Evolutionary conservation across 64 coral and sea anemone genomes (phyloP), one percentile per base, ranked within the genome.

Genomic region (Stichodactyla helianthus): DNA sequence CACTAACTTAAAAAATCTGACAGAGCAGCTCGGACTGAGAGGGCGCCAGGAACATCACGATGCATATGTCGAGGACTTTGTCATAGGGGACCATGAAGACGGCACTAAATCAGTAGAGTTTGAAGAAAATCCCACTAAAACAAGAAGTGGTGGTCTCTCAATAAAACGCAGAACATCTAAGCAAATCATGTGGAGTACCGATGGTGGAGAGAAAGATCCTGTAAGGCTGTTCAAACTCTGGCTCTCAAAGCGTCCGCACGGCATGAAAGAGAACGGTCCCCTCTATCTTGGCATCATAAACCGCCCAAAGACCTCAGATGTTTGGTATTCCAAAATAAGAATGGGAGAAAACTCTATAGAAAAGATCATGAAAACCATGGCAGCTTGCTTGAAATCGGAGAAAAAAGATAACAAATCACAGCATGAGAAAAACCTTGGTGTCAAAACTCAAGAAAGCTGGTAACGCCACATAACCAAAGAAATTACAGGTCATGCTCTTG

Each of bases 401-500:
- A 17, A 89, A 89, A 19, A 70, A 79, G 14, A 89, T 86, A 18
- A 89, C 62, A 18, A 92, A 92, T 52, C 85, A 87, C 15, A 82
- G 77, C 12, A 77, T 61, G 17, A 71, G 85, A 74, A 87, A 92
- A 77, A 61, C 90, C 4, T 10, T 59, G 6, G 79, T 87, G 6
- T n/a, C 12, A 4, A 91, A 89, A 62, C 81, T 89, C 0, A 89
- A 84, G 61, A 76, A 17, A 8, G 50, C 85, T 58, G 85, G 90
- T 63, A 79, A 92, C 83, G 70, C 61, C 26, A 93, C 51, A 56
- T 83, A 16, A 93, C 88, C 52, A 65, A 58, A 20, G 86, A 93
- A 84, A 88, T 88, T 35, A 93, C 91, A 7, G 92, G 92, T 54
- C 92, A 93, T 86, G 74, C 87, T 18, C 59, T 74, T 28, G 87